Base-by-base conservation (phyloP, 2,113 vertebrate genomes). In the Scatophagus argus region DNA sequence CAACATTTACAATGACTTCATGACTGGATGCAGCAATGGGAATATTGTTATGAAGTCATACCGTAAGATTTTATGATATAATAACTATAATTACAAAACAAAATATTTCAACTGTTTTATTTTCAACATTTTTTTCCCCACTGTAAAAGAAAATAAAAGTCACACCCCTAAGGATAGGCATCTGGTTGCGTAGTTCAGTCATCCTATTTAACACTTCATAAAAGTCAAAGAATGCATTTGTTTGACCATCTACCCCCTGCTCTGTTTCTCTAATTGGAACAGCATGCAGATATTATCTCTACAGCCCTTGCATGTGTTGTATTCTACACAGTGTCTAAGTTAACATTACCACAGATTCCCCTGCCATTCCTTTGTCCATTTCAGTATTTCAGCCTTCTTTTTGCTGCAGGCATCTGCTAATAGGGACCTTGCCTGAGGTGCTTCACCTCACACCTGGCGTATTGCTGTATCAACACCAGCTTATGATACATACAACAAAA, bases 381-480 rank as follows among this genome's bases (percentile, higher is more conserved):
- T 84, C 69, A 49, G 36, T 47, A 38, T 74, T 73, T 47, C 80
- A 81, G 32, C 58, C 66, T 60, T 70, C 56, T 77, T 82, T 79
- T 86, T 82, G 88, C 90, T 90, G 64, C 83, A 81, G 91, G 90
- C 89, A 6, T 82, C 82, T 82, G 75, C 77, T 91, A 93, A 89
- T 88, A 80, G 87, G 89, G 81, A 82, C 86, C 85, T 91, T 68
- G 85, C 90, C 90, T 3, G 68, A 83, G 88, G 87, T 77, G n/a
- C 49, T 75, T 81, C 78, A 85, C 76, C 82, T 89, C 79, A 86
- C 65, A 63, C 74, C 77, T 17, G 41, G 46, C 51, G 41, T 47
- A 66, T 66, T 54, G 55, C 65, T 55, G 70, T 74, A 74, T 71
- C 67, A 66, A 85, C 77, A 58, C 77, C 14, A 11, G 63, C 38